Base-by-base conservation (phyloP, 2,113 vertebrate species). In the Bucco capensis region DNA sequence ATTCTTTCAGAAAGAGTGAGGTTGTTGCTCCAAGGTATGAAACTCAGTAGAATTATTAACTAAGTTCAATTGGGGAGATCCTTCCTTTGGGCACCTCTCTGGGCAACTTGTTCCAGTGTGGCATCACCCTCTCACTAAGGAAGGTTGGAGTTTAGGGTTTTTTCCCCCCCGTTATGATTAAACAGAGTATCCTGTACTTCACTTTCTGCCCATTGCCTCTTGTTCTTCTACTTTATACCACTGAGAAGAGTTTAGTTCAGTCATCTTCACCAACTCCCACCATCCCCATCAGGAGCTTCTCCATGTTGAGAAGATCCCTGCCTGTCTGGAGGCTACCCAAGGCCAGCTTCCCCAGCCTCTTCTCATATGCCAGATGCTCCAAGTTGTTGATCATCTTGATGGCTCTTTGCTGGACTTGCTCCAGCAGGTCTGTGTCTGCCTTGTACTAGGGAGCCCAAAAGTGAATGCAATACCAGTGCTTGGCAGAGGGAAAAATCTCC, bases 1-100 rank as follows among this genome's bases (percentile, higher is more conserved):
- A 31, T 84, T 89, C n/a, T 92, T 78, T 93, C 53, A 75, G 73
- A 82, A 71, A 60, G 30, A 8, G 17, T 71, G 61, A 93, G 86
- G 76, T 87, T 72, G 79, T 88, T 92, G 82, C 88, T 88, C 83
- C 1, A 2, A 84, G 44, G 61, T 69, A 84, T 82, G 71, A 70
- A 84, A 89, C 65, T 92, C 37, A 47, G 84, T 62, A 79, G 54
- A 95, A 96, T 94, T 61, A 90, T 93, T 92, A 93, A 90, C 89
- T 53, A 88, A 60, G 60, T 92, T 93, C 83, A 86, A 3, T 0
- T 76, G 67, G 67, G 72, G 79, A 80, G 76, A 80, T 44, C 15
- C 62, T 83, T 90, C 67, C 72, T 77, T 31, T 88, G 56, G 40
- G 37, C 85, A 69, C 27, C 17, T 4, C 16, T 87, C 24, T 2